Conservation (phyloP, 2,888 invertebrate genomes). For the Noctua janthe region DNA sequence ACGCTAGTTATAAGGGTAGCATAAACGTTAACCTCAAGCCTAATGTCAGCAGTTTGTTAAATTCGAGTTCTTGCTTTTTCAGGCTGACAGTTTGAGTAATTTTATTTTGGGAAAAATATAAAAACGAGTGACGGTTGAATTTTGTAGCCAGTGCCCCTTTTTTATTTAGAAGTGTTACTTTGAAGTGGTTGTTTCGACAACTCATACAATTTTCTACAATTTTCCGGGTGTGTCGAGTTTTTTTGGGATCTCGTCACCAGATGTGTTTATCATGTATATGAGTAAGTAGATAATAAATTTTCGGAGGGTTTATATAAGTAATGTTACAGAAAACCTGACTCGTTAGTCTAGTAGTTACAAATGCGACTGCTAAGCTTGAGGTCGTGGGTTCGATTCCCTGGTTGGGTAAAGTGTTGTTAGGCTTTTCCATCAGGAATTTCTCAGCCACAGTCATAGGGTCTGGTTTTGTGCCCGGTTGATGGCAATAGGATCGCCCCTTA, state of each 20-base stretch:
- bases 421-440: background rate
- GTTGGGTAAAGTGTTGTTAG: background rate
- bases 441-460: background rate
- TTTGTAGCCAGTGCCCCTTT: slow-evolving; percentile 25
- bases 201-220: background rate
- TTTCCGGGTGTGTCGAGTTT: slow-evolving; percentile 16
- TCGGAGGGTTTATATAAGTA: background rate
- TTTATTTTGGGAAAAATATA: slow-evolving; percentile 42
- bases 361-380: background rate
- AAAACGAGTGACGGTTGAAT: slow-evolving; percentile 24
- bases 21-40: slow-evolving; percentile 61
- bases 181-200: slow-evolving; percentile 19
- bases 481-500: background rate
- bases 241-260: background rate
- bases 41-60: slow-evolving; percentile 60
- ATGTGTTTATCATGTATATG: background rate
- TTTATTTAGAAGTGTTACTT: slow-evolving; percentile 13
- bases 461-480: background rate
- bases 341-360: background rate
- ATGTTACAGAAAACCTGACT: background rate
- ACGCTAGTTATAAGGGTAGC: slow-evolving; percentile 68
- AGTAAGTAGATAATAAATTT: background rate
- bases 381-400: background rate
- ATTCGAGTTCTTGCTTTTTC: slow-evolving; percentile 50
- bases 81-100: slow-evolving; percentile 45